Base-by-base conservation (phyloP, 1,140 invertebrate species). In the Aradophagus sp. region DNA sequence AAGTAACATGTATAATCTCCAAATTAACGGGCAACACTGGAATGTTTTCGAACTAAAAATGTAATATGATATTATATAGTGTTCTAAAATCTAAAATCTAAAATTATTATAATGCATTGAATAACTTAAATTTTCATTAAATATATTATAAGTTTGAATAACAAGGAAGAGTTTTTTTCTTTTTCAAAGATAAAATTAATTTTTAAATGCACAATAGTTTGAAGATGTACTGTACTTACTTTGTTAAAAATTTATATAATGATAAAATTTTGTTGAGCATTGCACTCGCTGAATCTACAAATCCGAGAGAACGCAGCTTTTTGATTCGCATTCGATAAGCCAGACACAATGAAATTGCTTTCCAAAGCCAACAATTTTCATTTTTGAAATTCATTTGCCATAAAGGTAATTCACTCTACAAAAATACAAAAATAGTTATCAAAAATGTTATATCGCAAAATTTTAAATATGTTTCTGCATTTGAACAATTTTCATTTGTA, bases 1-100 rank as follows among this genome's bases (percentile, higher is more conserved):
- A 48, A 88, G 83, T 8, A 89, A 83, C 79, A 90, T 85, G 63
- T 88, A 87, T 8, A 90, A 73, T 66, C 87, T 82, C 89, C 89
- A 90, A 11, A 89, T 68, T 13, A 90, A 66, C 14, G 89, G 88
- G 47, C 89, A 89, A 45, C 80, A 66, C 65, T 80, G 85, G 7
- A 83, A 81, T 17, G 82, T 80, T 59, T 80, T 69, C 15, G 73
- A 52, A 13, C 77, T 84, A 10, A 13, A 52, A 81, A n/a, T n/a
- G n/a, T n/a, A n/a, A n/a, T n/a, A n/a, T n/a, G n/a, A n/a, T n/a
- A n/a, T n/a, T n/a, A n/a, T n/a, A n/a, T n/a, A n/a, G n/a, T n/a
- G n/a, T n/a, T n/a, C n/a, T n/a, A n/a, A n/a, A n/a, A n/a, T n/a
- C n/a, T n/a, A n/a, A n/a, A n/a, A n/a, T n/a, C n/a, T n/a, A n/a